Evolutionary conservation across 1,140 invertebrate species (phyloP).

Genomic region (Lysiphlebus fabarum): DNA sequence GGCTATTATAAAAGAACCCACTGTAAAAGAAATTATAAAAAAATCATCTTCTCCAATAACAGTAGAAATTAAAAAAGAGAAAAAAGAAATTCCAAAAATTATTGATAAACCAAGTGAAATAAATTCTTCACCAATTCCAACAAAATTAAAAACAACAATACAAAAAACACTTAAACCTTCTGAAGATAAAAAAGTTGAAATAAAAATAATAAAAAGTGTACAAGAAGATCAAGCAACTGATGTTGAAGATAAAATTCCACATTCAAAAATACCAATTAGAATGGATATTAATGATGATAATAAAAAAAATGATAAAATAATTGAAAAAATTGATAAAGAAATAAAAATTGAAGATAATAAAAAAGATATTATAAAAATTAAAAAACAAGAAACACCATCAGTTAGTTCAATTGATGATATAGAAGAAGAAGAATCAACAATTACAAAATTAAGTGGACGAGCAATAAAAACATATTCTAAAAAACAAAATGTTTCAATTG

Average conservation of each 20-base stretch:
- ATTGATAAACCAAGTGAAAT: too few species aligned
- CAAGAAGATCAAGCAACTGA: conserved; percentile 5
- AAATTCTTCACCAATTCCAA: too few species aligned
- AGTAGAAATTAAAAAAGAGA: too few species aligned
- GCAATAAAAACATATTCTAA: conserved; percentile 54
- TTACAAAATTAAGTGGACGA: conserved; percentile 43
- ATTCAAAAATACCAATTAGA: too few species aligned
- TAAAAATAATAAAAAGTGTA: neutral
- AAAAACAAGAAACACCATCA: conserved; percentile 47
- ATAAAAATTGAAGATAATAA: conserved; percentile 27
- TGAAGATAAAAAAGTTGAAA: neutral
- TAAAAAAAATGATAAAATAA: conserved; percentile 5
- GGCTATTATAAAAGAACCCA: too few species aligned
- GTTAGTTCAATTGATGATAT: conserved; percentile 37
- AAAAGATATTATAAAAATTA: conserved; percentile 36
- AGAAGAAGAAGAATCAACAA: conserved; percentile 48
- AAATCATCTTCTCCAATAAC: too few species aligned
- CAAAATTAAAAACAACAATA: too few species aligned
- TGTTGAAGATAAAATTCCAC: conserved; percentile 1
- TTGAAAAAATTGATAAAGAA: conserved; percentile 13
- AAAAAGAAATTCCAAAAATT: too few species aligned
- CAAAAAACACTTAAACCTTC: too few species aligned
- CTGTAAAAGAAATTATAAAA: too few species aligned
- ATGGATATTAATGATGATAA: conserved; percentile 19
- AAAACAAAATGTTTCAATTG: conserved; percentile 44